A percentile compares a stretch with the other conserved stretches of the same genome.
Conservation (phyloP, 2,113 vertebrate species). For the Centropus unirufus region DNA sequence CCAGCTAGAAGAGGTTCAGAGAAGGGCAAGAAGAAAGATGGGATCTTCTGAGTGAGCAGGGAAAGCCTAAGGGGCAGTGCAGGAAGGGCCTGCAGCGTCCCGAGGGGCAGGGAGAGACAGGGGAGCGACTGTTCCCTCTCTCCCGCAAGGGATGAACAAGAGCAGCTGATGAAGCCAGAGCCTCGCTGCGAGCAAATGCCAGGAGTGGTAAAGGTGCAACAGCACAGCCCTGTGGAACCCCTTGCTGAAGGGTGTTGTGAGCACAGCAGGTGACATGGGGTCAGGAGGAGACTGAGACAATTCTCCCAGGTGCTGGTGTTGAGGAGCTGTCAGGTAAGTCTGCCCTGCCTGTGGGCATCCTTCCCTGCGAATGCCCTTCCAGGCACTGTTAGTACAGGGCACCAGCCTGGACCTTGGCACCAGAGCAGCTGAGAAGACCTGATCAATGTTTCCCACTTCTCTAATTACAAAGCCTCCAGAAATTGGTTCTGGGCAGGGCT, state of each 20-base stretch:
- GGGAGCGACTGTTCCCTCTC: neutral
- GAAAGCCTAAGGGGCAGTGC: rapidly evolving
- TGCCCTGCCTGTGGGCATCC: neutral
- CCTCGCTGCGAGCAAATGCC: neutral
- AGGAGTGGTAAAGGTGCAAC: neutral
- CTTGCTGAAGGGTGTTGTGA: neutral
- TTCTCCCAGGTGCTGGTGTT: neutral
- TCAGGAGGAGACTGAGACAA: neutral
- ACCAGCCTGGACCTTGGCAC: neutral
- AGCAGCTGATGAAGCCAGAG: neutral
- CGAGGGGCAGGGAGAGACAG: neutral
- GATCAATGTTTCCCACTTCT: neutral
- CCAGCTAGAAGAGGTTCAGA: neutral
- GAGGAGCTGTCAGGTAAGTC: neutral
- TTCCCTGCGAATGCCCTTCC: neutral
- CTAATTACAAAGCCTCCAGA: neutral
- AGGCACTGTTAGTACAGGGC: neutral
- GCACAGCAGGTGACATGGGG: neutral
- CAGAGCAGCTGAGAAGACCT: neutral
- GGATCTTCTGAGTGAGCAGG: neutral
- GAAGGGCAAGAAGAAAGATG: neutral
- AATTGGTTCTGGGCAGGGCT: neutral
- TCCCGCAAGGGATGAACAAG: neutral
- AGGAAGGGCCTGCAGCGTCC: neutral
- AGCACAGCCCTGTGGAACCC: neutral